phyloP scores from a whole-genome alignment of 2,888 invertebrate species.

The Scelioninae gen. 1 region DNA sequence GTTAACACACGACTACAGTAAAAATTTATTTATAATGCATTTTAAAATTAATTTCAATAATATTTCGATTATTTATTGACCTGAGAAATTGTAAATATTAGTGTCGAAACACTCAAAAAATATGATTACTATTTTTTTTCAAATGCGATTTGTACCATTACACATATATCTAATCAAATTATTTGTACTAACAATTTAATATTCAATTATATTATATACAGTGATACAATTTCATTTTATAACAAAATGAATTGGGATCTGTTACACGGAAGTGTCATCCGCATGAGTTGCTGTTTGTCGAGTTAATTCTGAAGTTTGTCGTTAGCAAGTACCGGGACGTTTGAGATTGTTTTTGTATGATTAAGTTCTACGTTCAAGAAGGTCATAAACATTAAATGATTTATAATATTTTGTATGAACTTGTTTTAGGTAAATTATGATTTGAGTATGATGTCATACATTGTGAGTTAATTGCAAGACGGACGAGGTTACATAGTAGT shows the following conservation, averaged over 20 bases:
- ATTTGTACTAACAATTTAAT: conserved; percentile 39
- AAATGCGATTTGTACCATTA: neutral
- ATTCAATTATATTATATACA: conserved; percentile 48
- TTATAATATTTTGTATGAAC: conserved; percentile 19
- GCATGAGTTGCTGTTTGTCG: conserved; percentile 52
- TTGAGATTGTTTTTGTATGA: conserved; percentile 59
- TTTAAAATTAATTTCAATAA: conserved; percentile 42
- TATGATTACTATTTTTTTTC: too few species aligned
- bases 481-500: too few species aligned
- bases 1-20: conserved; percentile 28
- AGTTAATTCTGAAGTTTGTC: conserved; percentile 64
- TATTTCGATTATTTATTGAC: conserved; percentile 39
- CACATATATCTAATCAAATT: too few species aligned
- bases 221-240: conserved; percentile 43
- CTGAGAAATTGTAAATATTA: conserved; percentile 17
- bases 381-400: conserved; percentile 24
- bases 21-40: conserved; percentile 41
- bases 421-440: too few species aligned
- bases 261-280: conserved; percentile 57
- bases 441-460: too few species aligned
- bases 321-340: conserved; percentile 34
- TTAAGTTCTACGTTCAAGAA: conserved; percentile 26
- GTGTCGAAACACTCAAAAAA: too few species aligned
- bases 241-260: conserved; percentile 52
- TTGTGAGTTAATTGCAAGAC: too few species aligned